phyloP scores from a whole-genome alignment of 1,140 invertebrate genomes.

The Drosophila ironensis region DNA sequence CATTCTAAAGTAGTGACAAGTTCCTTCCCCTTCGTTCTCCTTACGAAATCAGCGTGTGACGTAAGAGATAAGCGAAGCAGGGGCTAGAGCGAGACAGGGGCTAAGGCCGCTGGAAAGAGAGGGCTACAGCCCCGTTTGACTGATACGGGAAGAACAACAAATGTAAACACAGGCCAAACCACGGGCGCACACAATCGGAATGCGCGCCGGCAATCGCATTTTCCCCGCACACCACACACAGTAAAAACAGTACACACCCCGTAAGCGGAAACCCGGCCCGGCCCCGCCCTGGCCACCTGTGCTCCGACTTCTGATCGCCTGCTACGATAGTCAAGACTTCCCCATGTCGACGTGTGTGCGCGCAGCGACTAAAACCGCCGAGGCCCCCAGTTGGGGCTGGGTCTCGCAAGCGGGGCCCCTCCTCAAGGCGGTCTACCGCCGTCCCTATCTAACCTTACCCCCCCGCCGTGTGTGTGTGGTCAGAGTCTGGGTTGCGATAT shows the following conservation, averaged over 20 bases:
- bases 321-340: constrained; percentile 76
- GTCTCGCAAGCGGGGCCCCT: constrained; percentile 47
- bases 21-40: not conserved
- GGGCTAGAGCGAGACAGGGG: constrained; percentile 5
- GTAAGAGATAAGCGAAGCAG: constrained; percentile 29
- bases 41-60: constrained; percentile 35
- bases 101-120: not conserved
- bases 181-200: constrained; percentile 8
- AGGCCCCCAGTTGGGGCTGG: constrained; percentile 29
- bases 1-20: not conserved
- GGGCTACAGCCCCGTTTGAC: constrained; percentile 18
- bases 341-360: constrained; percentile 79
- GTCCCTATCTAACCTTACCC: constrained; percentile 20
- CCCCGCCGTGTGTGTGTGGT: not conserved
- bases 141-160: constrained; percentile 25
- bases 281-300: constrained; percentile 13
- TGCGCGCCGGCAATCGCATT: constrained; percentile 35
- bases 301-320: constrained; percentile 55
- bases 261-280: not conserved
- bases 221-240: constrained; percentile 15
- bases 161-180: too few species aligned
- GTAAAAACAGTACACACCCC: not conserved
- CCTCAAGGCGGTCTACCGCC: not conserved
- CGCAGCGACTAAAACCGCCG: constrained; percentile 54
- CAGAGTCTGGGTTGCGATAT: constrained; percentile 2